Evolutionary conservation across 2,888 invertebrate species (phyloP), one percentile per base, ranked within the genome.

Genomic region (Dromius quadrimaculatus): DNA sequence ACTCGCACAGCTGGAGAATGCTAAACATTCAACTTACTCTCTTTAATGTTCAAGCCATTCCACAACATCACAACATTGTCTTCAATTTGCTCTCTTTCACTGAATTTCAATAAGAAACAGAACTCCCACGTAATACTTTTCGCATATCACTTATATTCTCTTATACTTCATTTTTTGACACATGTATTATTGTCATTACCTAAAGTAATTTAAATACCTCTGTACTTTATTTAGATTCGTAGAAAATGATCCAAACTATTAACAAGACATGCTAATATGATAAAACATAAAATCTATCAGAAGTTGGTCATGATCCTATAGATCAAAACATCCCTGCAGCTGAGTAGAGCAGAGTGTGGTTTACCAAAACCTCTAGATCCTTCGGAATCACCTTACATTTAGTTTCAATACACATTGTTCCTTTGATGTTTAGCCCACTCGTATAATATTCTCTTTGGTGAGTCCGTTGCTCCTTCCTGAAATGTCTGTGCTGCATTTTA

Each of bases 371-470:
- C 8, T 17, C 5, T 34, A n/a, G 19, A 68, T 43, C 68, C 45
- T 17, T 38, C 19, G 75, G 75, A 74, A 77, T 78, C 77, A 76
- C 76, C 77, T 78, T 77, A 76, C 77, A 78, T 79, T 77, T 76
- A 74, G 78, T 78, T 77, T 77, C 77, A 76, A 77, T 78, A 79
- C 77, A 77, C 77, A 80, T 80, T 80, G 79, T 80, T 68, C 68
- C 80, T 80, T 80, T 80, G 80, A 80, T 79, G 79, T 79, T 77
- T 77, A 15, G 38, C 23, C 75, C 78, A 73, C 76, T 75, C 76
- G 78, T 79, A 77, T 78, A 77, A 76, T 75, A 79, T 79, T 79
- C 78, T 74, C 77, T 79, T 79, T 78, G 74, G 71, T 28, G 11
- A 54, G 50, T 11, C 50, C 50, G 28, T 54, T 54, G 50, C 50